Conservation (phyloP, 2,113 vertebrate genomes). For the Cyphomyrus plagiostoma region DNA sequence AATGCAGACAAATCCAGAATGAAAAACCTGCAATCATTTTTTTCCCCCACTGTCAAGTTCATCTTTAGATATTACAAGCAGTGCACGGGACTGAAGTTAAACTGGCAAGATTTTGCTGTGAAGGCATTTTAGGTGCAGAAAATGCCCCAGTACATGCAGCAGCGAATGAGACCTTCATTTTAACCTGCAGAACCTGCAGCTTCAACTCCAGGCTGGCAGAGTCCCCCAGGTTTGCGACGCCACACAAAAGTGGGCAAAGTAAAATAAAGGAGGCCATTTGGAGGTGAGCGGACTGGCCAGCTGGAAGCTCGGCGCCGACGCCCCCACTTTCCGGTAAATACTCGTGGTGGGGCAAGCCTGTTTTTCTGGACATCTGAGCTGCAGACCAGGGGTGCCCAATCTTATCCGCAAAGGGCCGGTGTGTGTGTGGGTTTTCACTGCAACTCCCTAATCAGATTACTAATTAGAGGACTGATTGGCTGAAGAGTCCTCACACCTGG, state of each 20-base stretch:
- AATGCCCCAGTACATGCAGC: neutral
- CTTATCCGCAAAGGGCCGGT: too few species aligned
- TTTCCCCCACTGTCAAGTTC: neutral
- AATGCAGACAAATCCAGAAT: neutral
- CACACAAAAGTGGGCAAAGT: neutral
- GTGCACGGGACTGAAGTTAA: neutral
- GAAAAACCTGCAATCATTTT: neutral
- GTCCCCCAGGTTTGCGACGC: neutral
- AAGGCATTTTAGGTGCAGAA: neutral
- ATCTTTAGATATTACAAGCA: neutral
- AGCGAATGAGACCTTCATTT: neutral
- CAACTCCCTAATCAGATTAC: too few species aligned
- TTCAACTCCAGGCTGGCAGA: neutral
- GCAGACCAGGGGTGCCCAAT: neutral
- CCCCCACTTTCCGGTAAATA: neutral
- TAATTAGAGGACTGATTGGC: too few species aligned
- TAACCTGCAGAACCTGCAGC: neutral
- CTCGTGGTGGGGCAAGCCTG: neutral
- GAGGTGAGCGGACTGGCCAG: neutral
- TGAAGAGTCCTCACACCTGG: too few species aligned
- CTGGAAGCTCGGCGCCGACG: neutral
- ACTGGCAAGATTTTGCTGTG: neutral
- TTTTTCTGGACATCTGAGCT: neutral
- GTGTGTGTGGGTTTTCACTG: too few species aligned
- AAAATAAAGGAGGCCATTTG: neutral